Evolutionary conservation across 1,140 invertebrate genomes (phyloP), one percentile per base, ranked within the genome.

Genomic region (Monochamus saltuarius): DNA sequence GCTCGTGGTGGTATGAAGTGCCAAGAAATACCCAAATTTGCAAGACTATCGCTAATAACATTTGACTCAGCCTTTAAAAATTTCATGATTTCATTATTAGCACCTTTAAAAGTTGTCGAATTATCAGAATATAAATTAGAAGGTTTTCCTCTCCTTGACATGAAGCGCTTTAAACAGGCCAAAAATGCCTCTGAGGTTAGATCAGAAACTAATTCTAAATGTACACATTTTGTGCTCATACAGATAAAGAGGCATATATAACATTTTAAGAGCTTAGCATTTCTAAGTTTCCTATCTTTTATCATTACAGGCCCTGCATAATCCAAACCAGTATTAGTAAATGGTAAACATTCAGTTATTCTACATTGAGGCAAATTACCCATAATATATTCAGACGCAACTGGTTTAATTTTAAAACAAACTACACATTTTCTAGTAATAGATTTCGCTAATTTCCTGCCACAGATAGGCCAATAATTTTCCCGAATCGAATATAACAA

Each of bases 101-200:
- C 62, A 10, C 65, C 66, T 10, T 56, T 43, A 56, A 68, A 68
- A 34, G 59, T 68, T 19, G 61, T 68, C 3, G 40, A 65, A 38
- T 65, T 53, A 29, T 67, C 66, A 1, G 56, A 64, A 35, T 52
- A 65, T 8, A 68, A 17, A 11, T 47, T 35, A 7, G 35, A 42
- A 7, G 74, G 68, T 35, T 64, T 40, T 29, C 22, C 22, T 29
- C 22, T 29, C 22, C 22, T 29, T 29, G 22, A 2, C 6, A 6
- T 29, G 6, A 34, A 73, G 73, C 39, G 74, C 54, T 42, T 73
- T 49, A 9, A 71, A 66, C n/a, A 80, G 36, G 67, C 67, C n/a
- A 79, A 51, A 51, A 78, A 78, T 0, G 67, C 69, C 37, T 74
- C 64, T 0, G 76, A 74, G 2, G 66, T 58, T 7, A 80, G 53